Evolutionary conservation across 2,888 invertebrate species (phyloP), one percentile per base, ranked within the genome.

Genomic region (Watsonalla binaria): DNA sequence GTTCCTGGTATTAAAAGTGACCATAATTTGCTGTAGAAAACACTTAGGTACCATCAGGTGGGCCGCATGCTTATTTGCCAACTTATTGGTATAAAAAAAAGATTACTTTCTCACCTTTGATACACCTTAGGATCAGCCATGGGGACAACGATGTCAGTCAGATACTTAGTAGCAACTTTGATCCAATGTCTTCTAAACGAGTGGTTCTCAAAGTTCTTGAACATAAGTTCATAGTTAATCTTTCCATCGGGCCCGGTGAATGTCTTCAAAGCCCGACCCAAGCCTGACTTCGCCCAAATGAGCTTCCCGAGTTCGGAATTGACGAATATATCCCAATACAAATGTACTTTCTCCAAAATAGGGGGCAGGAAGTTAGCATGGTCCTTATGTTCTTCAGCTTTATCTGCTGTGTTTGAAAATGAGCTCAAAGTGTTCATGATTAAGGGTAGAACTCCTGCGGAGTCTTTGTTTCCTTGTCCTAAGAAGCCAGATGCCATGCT

Each of bases 151-250:
- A 94, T 93, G 54, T 95, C 94, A 0, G 95, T 95, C 59, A 96
- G 84, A 71, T 95, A 95, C 59, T 93, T 92, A 0, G 96, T 95
- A 7, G 95, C 92, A 6, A 94, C 92, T 67, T 94, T 94, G 62
- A 96, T 95, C 96, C 96, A 96, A 61, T 95, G 93, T 51, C 95
- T 92, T 60, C 96, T 93, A 70, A 96, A 94, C 49, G 94, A 93
- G 55, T 95, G 95, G 75, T 96, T 96, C 74, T 96, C 96, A 63
- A 97, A 93, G 64, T 95, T 94, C 68, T 94, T 94, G 64, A 96
- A 92, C 70, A 96, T 93, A 60, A 93, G 92, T 47, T 94, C 94
- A 65, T 95, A 95, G 72, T 94, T 94, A 56, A 96, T 84, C 58
- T 92, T 93, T 0, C 96, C 96, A 54, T 93, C 92, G 0, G 93